Conservation (phyloP, 2,113 vertebrate species). For the Ochotona princeps region DNA sequence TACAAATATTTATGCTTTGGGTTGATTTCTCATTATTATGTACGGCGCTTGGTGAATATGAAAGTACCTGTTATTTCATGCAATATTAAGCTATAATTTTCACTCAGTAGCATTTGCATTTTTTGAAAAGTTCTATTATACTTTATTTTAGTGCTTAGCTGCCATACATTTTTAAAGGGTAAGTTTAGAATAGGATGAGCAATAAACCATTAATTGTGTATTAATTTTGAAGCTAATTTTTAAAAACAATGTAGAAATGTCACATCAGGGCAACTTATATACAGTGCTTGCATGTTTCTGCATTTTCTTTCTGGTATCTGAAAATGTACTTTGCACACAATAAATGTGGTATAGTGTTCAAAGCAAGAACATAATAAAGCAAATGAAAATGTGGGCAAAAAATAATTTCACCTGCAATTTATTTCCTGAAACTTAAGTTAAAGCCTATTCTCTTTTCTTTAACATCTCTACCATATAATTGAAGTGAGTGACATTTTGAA, state of each 20-base stretch:
- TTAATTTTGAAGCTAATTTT: constrained; percentile 56
- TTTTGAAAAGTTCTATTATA: background rate
- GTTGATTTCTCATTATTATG: constrained; percentile 33
- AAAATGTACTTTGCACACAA: constrained; percentile 31
- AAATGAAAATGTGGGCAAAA: background rate
- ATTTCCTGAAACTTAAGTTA: constrained; percentile 27
- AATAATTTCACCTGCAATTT: background rate
- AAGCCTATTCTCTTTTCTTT: constrained; percentile 1
- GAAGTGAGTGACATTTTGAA: constrained; percentile 25
- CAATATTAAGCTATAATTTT: constrained; percentile 24
- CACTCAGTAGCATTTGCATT: background rate
- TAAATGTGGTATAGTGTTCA: background rate
- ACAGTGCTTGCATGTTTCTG: background rate
- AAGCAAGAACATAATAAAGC: constrained; percentile 51
- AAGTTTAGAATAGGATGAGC: constrained; percentile 36
- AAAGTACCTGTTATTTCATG: constrained; percentile 35
- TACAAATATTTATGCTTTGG: constrained; percentile 39
- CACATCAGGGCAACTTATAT: background rate
- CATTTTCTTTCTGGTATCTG: constrained; percentile 41
- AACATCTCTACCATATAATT: background rate
- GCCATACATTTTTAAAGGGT: constrained; percentile 12
- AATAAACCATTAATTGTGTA: constrained; percentile 52
- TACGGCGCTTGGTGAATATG: background rate
- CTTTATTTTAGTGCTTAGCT: constrained; percentile 21
- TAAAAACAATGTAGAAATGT: constrained; percentile 30